A percentile compares a stretch with the other conserved stretches of the same genome.
These are phyloP conservation scores for Platysteira castanea DNA, from an alignment of 2,113 vertebrate species.

Conservation along the genomic window DNA sequence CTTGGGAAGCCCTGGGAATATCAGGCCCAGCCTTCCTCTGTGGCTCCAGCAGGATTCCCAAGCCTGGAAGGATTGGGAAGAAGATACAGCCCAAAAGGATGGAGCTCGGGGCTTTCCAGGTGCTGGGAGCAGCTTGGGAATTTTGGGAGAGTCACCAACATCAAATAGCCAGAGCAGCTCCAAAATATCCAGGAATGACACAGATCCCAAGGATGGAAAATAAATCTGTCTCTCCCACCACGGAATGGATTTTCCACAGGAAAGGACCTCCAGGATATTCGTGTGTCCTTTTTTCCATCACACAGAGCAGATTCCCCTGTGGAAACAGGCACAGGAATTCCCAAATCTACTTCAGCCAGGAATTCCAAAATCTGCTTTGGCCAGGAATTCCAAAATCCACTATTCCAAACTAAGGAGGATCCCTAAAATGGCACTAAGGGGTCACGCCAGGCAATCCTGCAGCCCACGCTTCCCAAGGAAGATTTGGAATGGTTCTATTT, in stretches of 20 bases:
- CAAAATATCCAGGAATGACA: neutral
- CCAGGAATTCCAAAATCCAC: neutral
- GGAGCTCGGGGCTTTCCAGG: neutral
- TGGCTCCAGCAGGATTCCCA: neutral
- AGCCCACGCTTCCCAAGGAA: neutral
- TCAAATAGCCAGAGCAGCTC: neutral
- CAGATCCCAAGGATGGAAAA: rapidly evolving
- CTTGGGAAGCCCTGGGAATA: neutral
- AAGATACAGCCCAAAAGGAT: neutral
- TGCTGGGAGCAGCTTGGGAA: neutral
- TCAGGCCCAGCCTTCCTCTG: neutral
- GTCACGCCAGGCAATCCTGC: neutral
- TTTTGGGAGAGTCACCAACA: neutral
- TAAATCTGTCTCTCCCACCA: neutral
- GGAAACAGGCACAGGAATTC: neutral
- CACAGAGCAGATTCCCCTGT: neutral
- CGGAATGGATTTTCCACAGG: neutral
- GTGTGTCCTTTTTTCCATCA: neutral
- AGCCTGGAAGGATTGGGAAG: neutral
- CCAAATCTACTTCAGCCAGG: neutral
- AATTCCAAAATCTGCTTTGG: neutral
- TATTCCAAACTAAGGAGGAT: neutral
- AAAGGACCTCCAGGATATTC: neutral
- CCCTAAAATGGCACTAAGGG: neutral
- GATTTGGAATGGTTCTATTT: rapidly evolving